Conservation (phyloP, 1,140 invertebrate genomes). For the Drosophila baimaii region DNA sequence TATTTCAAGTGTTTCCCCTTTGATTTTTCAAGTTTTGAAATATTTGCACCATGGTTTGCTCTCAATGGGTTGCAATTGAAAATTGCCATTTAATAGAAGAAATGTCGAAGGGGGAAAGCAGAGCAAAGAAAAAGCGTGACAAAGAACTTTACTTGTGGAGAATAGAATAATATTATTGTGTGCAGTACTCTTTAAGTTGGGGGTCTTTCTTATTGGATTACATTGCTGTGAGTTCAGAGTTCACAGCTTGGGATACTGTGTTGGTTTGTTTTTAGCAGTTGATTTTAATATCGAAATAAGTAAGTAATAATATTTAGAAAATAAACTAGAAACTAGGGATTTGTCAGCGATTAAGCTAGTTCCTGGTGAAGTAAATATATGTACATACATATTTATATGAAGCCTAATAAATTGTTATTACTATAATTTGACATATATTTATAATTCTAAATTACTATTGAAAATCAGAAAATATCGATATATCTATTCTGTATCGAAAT, state of each 20-base stretch:
- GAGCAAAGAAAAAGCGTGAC: neutral
- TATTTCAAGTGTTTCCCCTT: conserved; percentile 62
- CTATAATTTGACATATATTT: too few relatives aligned
- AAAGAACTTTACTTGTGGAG: neutral
- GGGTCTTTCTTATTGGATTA: conserved; percentile 18
- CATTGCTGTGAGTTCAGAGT: neutral
- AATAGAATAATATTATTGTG: conserved; percentile 55
- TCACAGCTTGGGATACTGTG: too few relatives aligned
- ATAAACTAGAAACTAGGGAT: too few relatives aligned
- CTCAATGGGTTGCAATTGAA: conserved; percentile 52
- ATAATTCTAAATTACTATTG: too few relatives aligned
- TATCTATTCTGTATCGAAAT: too few relatives aligned
- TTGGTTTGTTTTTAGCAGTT: neutral
- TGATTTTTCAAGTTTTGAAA: conserved; percentile 46
- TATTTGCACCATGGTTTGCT: conserved; percentile 38
- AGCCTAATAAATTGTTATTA: too few relatives aligned
- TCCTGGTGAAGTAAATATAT: neutral
- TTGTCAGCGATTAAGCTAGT: too few relatives aligned
- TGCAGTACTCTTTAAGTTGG: conserved; percentile 8
- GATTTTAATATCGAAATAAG: too few relatives aligned
- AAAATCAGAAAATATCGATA: too few relatives aligned
- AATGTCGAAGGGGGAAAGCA: conserved; percentile 3
- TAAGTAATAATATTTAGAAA: too few relatives aligned
- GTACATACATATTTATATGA: too few relatives aligned
- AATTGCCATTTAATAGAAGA: conserved; percentile 41